Evolutionary conservation across 2,888 invertebrate genomes (phyloP).

Genomic region (Acanthosoma haemorrhoidale): DNA sequence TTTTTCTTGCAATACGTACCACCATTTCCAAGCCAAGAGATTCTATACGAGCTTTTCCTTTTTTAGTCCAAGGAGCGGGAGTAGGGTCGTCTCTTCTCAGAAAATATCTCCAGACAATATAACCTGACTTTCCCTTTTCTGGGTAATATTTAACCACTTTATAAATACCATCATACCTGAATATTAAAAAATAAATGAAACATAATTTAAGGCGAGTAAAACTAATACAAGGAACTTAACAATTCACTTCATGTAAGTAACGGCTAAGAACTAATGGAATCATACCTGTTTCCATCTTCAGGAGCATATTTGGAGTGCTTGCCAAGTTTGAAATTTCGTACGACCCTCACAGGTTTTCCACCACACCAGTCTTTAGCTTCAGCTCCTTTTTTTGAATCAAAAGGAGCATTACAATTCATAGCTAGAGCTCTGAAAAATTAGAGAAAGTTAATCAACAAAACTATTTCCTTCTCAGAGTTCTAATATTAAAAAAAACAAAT

Average conservation of each 20-base stretch:
- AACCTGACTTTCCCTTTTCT: constrained; percentile 70
- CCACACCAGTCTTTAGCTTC: constrained; percentile 64
- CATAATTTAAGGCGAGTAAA: too few relatives aligned
- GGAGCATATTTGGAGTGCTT: constrained; percentile 77
- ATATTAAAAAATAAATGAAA: background rate
- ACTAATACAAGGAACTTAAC: background rate
- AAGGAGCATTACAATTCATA: constrained; percentile 65
- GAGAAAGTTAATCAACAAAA: background rate
- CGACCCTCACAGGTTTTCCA: constrained; percentile 73
- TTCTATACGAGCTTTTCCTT: constrained; percentile 54
- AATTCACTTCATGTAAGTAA: background rate
- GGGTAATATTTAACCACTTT: constrained; percentile 80
- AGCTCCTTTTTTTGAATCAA: constrained; percentile 59
- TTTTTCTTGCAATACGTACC: constrained; percentile 43
- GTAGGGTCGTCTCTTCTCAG: constrained; percentile 69
- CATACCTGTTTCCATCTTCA: constrained; percentile 59
- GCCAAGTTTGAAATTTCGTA: constrained; percentile 66
- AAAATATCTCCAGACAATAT: constrained; percentile 71
- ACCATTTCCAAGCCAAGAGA: constrained; percentile 50
- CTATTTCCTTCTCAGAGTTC: too few relatives aligned
- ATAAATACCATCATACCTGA: constrained; percentile 78
- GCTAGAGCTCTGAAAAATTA: constrained; percentile 61
- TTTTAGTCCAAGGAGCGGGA: constrained; percentile 73
- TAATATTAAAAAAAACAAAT: background rate
- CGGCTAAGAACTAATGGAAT: too few relatives aligned